A percentile compares a stretch with the other conserved stretches of the same genome.
Evolutionary conservation across 2,888 invertebrate genomes (phyloP).

Genomic region (Synanthedon andrenaeformis): DNA sequence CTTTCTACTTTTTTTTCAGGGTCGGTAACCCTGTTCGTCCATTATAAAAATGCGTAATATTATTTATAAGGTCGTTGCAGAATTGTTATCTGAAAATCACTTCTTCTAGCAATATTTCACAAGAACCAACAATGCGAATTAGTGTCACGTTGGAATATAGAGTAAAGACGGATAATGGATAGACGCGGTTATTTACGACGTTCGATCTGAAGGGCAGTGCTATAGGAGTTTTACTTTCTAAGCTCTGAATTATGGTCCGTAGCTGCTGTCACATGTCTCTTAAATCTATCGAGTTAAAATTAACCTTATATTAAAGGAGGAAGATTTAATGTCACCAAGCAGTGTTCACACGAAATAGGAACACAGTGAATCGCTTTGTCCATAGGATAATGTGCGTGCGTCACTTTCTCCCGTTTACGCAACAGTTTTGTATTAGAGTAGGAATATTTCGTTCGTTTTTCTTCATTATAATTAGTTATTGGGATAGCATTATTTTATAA

Average conservation of each 20-base stretch:
- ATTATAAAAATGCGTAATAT: neutral
- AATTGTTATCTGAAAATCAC: slow-evolving; percentile 3
- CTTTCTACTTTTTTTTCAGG: neutral
- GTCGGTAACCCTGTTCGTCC: neutral
- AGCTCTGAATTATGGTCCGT: slow-evolving; percentile 40
- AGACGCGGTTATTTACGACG: slow-evolving; percentile 36
- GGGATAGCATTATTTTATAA: too few species aligned
- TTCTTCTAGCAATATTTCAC: slow-evolving; percentile 24
- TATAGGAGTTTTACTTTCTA: slow-evolving; percentile 43
- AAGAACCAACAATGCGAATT: slow-evolving; percentile 37
- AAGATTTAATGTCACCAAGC: neutral
- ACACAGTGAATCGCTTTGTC: slow-evolving; percentile 24
- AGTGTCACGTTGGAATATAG: slow-evolving; percentile 36
- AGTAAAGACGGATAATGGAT: slow-evolving; percentile 45
- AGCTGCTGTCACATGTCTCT: neutral
- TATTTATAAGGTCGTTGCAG: too few species aligned
- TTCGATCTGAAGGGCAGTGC: slow-evolving; percentile 26
- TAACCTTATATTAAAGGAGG: neutral
- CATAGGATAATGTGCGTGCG: slow-evolving; percentile 21
- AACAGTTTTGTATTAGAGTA: slow-evolving; percentile 13
- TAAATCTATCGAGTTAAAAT: neutral
- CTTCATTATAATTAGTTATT: too few species aligned
- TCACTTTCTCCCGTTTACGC: slow-evolving; percentile 32
- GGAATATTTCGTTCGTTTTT: slow-evolving; percentile 17
- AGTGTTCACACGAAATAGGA: slow-evolving; percentile 12